Percentiles rank a stretch among this genome's conserved stretches.
phyloP scores from a whole-genome alignment of 2,888 invertebrate genomes.

The Tinea pellionella region DNA sequence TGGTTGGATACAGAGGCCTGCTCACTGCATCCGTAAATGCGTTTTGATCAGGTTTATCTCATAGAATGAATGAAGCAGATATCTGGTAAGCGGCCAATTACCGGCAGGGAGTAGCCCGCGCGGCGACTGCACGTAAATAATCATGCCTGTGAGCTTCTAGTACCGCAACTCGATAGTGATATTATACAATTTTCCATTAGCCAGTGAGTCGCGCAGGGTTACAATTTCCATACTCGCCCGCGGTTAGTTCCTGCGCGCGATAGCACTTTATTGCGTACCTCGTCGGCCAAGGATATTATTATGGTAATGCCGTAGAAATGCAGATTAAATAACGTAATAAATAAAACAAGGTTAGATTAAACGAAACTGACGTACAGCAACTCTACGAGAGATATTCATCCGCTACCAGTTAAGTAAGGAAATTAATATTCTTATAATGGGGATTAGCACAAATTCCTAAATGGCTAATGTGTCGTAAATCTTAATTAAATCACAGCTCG shows the following conservation, averaged over 20 bases:
- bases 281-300: constrained; percentile 54
- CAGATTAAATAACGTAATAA: constrained; percentile 53
- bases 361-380: constrained; percentile 20
- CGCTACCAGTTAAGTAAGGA: neutral
- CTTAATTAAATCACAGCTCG: constrained; percentile 4
- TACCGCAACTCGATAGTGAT: constrained; percentile 51
- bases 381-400: neutral
- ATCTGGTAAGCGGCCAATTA: constrained; percentile 61
- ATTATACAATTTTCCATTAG: constrained; percentile 63
- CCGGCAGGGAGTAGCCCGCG: constrained; percentile 38
- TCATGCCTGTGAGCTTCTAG: constrained; percentile 55
- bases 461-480: neutral
- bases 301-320: constrained; percentile 50
- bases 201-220: constrained; percentile 21
- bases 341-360: constrained; percentile 38
- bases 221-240: constrained; percentile 44
- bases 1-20: constrained; percentile 31
- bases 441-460: neutral
- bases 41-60: constrained; percentile 46
- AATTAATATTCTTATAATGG: constrained; percentile 8
- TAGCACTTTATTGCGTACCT: constrained; percentile 47
- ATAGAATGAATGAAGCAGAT: constrained; percentile 61
- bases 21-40: constrained; percentile 29
- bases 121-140: constrained; percentile 53
- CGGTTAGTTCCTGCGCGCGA: constrained; percentile 34